Conservation (phyloP, 2,888 invertebrate species). For the Agrochola macilenta region DNA sequence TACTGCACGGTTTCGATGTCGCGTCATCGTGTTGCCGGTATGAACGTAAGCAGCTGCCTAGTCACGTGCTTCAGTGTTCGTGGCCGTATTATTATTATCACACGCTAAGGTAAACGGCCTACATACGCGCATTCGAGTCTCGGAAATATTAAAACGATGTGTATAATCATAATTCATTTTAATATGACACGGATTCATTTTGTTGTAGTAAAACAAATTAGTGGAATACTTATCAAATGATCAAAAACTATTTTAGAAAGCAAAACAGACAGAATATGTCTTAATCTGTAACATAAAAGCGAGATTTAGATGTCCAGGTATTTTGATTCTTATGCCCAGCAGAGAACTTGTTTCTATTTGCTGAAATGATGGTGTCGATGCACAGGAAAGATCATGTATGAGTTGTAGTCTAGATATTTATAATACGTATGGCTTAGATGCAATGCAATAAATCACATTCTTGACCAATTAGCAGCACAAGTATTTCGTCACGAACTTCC, state of each 20-base stretch:
- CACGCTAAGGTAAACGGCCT: conserved; percentile 68
- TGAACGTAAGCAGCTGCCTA: conserved; percentile 54
- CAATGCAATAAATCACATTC: conserved; percentile 24
- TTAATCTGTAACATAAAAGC: conserved; percentile 16
- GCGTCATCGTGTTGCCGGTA: conserved; percentile 61
- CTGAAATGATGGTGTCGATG: neutral
- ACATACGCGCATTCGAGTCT: conserved; percentile 44
- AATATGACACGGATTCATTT: conserved; percentile 41
- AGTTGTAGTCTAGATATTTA: neutral
- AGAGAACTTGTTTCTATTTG: neutral
- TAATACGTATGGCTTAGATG: neutral
- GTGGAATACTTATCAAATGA: conserved; percentile 3
- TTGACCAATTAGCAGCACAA: conserved; percentile 7
- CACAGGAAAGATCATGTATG: neutral
- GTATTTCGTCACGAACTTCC: conserved; percentile 31
- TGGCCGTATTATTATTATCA: conserved; percentile 62
- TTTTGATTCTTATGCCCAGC: neutral
- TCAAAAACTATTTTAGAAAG: conserved; percentile 47
- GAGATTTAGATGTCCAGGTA: neutral
- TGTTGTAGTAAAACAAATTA: conserved; percentile 36
- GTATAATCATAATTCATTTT: conserved; percentile 28
- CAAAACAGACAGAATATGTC: neutral
- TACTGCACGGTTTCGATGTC: conserved; percentile 41
- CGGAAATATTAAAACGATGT: conserved; percentile 39
- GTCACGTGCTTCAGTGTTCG: conserved; percentile 64